Percentiles rank a stretch among this genome's conserved stretches.
Conservation (phyloP, 1,140 invertebrate genomes). For the Drosophila santomea region DNA sequence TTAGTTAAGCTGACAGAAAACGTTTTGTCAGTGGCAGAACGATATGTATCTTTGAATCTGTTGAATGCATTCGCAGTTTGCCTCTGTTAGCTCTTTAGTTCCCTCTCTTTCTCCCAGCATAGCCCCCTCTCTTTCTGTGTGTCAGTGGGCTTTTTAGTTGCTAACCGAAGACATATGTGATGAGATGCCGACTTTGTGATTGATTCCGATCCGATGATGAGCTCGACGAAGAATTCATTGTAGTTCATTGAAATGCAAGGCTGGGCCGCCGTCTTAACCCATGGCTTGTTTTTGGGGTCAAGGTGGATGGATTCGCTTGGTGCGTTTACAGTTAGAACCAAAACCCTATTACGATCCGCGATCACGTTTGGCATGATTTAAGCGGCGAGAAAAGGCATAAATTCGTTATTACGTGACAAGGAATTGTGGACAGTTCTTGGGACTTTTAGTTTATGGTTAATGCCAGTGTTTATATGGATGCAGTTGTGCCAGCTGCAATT, state of each 20-base stretch:
- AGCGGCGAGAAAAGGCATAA: constrained; percentile 40
- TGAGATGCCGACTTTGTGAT: constrained; percentile 68
- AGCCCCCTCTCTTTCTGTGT: constrained; percentile 7
- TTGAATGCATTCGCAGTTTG: constrained; percentile 57
- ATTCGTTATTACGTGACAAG: constrained; percentile 65
- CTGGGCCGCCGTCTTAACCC: constrained; percentile 15
- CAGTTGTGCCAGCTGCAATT: constrained; percentile 30
- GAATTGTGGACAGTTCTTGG: constrained; percentile 14
- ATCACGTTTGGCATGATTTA: constrained; percentile 63
- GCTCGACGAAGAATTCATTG: constrained; percentile 26
- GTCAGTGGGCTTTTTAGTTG: constrained; percentile 43
- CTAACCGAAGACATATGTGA: constrained; percentile 54
- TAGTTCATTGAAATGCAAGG: constrained; percentile 66
- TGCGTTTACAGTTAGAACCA: constrained; percentile 67
- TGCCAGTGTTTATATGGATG: constrained; percentile 16
- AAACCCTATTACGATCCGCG: constrained; percentile 53
- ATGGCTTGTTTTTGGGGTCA: constrained; percentile 55
- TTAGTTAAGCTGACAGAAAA: constrained; percentile 75
- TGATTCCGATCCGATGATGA: constrained; percentile 55
- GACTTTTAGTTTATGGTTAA: constrained; percentile 38
- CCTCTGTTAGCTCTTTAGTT: constrained; percentile 32
- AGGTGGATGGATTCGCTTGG: constrained; percentile 52
- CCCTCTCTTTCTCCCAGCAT: constrained; percentile 2
- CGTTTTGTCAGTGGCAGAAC: constrained; percentile 61
- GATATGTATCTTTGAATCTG: constrained; percentile 66